Conservation (phyloP, 2,888 invertebrate genomes). For the Macaria notata region DNA sequence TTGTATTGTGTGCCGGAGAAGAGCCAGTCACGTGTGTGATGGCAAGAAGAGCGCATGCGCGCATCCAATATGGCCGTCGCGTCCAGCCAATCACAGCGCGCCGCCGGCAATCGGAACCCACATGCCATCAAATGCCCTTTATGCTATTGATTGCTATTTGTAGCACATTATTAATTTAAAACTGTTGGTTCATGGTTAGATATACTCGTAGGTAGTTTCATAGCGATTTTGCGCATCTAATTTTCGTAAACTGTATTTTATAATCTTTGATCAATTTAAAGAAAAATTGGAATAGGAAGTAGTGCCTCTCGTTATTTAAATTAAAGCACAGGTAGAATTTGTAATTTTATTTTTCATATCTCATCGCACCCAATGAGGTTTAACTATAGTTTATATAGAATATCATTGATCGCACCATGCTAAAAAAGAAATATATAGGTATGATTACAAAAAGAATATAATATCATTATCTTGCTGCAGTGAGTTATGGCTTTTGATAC, state of each 20-base stretch:
- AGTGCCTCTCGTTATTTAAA: slow-evolving; percentile 12
- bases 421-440: slow-evolving; percentile 38
- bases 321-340: slow-evolving; percentile 3
- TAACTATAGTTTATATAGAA: too few species aligned
- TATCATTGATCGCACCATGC: slow-evolving; percentile 6
- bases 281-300: slow-evolving; percentile 4
- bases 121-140: slow-evolving; percentile 59
- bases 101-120: slow-evolving; percentile 51
- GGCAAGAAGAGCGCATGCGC: slow-evolving; percentile 66
- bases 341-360: too few species aligned
- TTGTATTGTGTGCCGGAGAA: slow-evolving; percentile 35
- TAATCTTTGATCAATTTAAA: slow-evolving; percentile 16
- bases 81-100: slow-evolving; percentile 61
- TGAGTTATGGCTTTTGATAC: slow-evolving; percentile 54
- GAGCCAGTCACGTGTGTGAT: slow-evolving; percentile 62
- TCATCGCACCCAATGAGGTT: too few species aligned
- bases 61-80: slow-evolving; percentile 74
- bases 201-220: not conserved
- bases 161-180: slow-evolving; percentile 54
- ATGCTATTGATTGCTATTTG: slow-evolving; percentile 69
- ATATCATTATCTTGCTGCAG: slow-evolving; percentile 48
- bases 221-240: slow-evolving; percentile 5
- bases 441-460: slow-evolving; percentile 41
- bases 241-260: not conserved
- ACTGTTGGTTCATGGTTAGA: slow-evolving; percentile 31